Evolutionary conservation across 2,113 vertebrate species (phyloP).

Genomic region (Verasper variegatus): DNA sequence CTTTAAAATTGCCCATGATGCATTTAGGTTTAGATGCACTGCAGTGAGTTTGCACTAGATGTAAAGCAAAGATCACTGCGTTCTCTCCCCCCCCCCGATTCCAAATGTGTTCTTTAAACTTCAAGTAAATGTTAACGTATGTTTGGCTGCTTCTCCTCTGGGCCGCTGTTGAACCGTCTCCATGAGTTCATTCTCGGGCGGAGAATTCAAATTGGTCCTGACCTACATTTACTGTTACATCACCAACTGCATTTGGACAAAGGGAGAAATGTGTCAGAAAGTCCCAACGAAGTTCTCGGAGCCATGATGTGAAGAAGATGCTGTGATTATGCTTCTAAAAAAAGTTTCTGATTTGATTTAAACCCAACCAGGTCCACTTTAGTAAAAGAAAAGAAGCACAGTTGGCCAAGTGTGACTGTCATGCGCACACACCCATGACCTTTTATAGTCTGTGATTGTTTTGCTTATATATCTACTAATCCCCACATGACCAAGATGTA

Average conservation of each 20-base stretch:
- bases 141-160: neutral
- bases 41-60: neutral
- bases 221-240: slow-evolving; percentile 67
- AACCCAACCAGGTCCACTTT: neutral
- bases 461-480: neutral
- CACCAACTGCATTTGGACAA: slow-evolving; percentile 51
- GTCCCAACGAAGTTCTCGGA: slow-evolving; percentile 4
- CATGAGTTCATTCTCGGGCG: slow-evolving; percentile 22
- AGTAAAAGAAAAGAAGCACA: neutral
- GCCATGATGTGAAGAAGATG: neutral
- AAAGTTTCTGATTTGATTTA: neutral
- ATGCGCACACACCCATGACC: neutral
- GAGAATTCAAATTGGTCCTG: slow-evolving; percentile 43
- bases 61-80: neutral
- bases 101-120: slow-evolving; percentile 21
- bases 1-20: neutral
- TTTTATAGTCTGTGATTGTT: neutral
- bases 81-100: neutral
- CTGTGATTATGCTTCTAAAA: neutral
- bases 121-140: neutral
- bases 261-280: slow-evolving; percentile 32
- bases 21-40: too few species aligned
- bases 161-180: slow-evolving; percentile 4
- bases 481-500: neutral
- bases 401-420: neutral